phyloP scores from a whole-genome alignment of 2,888 invertebrate genomes.

The Drosophila prolongata region DNA sequence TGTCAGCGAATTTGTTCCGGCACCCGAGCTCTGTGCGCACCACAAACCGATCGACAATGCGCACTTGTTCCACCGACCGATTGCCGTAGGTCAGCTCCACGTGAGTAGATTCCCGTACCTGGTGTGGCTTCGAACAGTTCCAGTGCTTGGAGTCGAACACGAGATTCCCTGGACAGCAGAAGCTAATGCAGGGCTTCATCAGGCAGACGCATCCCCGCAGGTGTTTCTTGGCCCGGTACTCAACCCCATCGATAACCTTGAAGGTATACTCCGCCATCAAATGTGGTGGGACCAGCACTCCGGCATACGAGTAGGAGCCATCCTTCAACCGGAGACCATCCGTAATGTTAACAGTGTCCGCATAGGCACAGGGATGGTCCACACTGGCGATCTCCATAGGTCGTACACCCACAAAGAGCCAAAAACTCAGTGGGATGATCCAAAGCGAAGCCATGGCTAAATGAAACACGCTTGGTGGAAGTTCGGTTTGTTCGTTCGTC shows the following conservation, averaged over 20 bases:
- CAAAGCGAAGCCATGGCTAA: slow-evolving; percentile 1
- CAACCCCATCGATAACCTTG: slow-evolving; percentile 73
- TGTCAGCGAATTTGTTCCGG: slow-evolving; percentile 71
- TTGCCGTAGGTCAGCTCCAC: slow-evolving; percentile 66
- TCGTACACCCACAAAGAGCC: slow-evolving; percentile 9
- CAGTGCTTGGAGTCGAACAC: slow-evolving; percentile 59
- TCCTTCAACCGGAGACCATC: slow-evolving; percentile 73
- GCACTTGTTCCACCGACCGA: slow-evolving; percentile 49
- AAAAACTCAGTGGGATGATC: background rate
- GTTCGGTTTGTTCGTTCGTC: background rate
- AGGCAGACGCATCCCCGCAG: slow-evolving; percentile 81
- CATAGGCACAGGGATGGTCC: slow-evolving; percentile 73
- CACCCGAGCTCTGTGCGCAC: slow-evolving; percentile 76
- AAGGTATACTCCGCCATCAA: slow-evolving; percentile 74
- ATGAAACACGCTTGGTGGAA: background rate
- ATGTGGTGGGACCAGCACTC: slow-evolving; percentile 71
- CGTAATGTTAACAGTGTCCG: slow-evolving; percentile 81
- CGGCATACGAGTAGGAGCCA: slow-evolving; percentile 80
- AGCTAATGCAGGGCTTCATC: slow-evolving; percentile 81
- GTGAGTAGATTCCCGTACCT: slow-evolving; percentile 55
- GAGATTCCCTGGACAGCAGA: slow-evolving; percentile 79
- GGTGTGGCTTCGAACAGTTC: slow-evolving; percentile 60
- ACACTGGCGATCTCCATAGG: slow-evolving; percentile 23
- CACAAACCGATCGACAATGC: slow-evolving; percentile 66
- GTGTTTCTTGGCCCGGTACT: slow-evolving; percentile 65